These are phyloP conservation scores for Helarctos malayanus DNA, from an alignment of 2,797 vertebrate genomes.

Conservation along the genomic window DNA sequence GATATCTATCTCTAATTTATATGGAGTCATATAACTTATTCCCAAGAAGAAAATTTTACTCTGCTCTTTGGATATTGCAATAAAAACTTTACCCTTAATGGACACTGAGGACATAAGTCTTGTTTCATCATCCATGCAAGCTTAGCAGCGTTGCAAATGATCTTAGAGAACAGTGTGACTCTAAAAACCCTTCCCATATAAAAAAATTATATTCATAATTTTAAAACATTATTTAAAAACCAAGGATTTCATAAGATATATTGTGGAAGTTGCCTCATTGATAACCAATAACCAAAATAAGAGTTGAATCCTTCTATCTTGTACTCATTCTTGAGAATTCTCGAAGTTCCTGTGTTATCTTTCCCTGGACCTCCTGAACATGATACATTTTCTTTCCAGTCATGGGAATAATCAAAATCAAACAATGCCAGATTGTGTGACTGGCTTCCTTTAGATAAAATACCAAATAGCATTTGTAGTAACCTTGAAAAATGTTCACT, in stretches of 20 bases:
- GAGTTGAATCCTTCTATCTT: not conserved
- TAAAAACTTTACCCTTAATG: not conserved
- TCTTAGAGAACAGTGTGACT: not conserved
- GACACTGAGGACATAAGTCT: not conserved
- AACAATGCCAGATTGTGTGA: not conserved
- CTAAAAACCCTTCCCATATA: not conserved
- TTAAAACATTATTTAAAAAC: not conserved
- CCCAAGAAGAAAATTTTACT: not conserved
- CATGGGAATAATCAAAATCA: not conserved
- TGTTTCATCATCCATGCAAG: not conserved
- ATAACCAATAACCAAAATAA: not conserved
- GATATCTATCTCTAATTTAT: not conserved
- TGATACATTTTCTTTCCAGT: conserved; percentile 25
- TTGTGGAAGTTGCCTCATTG: not conserved
- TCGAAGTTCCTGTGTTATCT: not conserved
- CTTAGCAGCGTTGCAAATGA: not conserved
- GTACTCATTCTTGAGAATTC: not conserved
- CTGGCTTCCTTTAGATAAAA: conserved; percentile 34
- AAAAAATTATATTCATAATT: not conserved
- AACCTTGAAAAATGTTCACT: not conserved
- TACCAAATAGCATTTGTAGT: conserved; percentile 1
- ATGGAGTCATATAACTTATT: not conserved
- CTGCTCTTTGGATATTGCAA: not conserved
- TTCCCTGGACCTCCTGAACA: not conserved
- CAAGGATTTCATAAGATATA: not conserved